Evolutionary conservation across 2,888 invertebrate species (phyloP), one percentile per base, ranked within the genome.

Genomic region (Meteorus colon): DNA sequence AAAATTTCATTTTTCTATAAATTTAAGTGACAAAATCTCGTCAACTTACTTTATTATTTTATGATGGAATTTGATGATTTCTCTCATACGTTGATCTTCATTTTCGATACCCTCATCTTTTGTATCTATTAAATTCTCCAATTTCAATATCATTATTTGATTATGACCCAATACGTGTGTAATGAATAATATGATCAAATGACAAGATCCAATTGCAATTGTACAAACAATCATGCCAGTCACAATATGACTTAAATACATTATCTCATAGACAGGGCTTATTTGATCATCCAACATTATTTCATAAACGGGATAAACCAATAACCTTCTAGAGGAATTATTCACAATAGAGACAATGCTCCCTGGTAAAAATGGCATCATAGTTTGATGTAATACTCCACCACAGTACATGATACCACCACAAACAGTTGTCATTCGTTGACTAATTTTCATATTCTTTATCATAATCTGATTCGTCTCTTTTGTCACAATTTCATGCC

Each of bases 251-350:
- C 12, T 67, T 19, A 65, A 60, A 63, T 68, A 77, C 16, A 75
- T 19, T 6, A 77, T 69, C 19, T 77, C 69, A 70, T 72, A 77
- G 48, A 65, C 60, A 2, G 51, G 70, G 24, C 66, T 37, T 2
- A 62, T 10, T 37, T 69, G 48, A 19, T 51, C 37, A 60, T 77
- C 48, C 37, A 78, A 69, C 19, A 73, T 37, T 0, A 76, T 75
- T 0, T 81, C 79, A 31, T 84, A 85, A 14, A 85, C 81, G 4
- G 86, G 87, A 45, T 82, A 85, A 0, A 82, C 78, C 4, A 84
- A 79, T 1, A 79, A 74, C 37, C 73, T 67, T 2, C 78, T 77
- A 5, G 75, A 82, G 4, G 77, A 77, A 51, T 82, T 81, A 0
- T 66, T 8, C 24, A 77, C 74, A 1, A 78, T 60, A 8, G 55